Evolutionary conservation across 2,888 invertebrate species (phyloP), one percentile per base, ranked within the genome.

Genomic region (Drosophila yooni): DNA sequence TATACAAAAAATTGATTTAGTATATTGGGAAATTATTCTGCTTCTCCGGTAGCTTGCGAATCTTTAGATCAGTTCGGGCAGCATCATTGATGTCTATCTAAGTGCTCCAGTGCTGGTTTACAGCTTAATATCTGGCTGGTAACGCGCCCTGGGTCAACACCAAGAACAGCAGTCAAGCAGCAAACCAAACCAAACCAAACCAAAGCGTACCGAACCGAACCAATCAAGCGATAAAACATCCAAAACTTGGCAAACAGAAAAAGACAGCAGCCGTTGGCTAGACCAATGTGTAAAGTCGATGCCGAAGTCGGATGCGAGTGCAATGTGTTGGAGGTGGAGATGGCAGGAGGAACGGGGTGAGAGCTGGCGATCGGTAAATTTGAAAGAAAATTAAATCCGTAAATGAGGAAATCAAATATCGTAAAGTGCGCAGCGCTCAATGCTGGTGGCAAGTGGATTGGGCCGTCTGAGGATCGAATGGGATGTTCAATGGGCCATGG

Each of bases 371-470:
- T 91, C 91, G 91, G 92, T 88, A 78, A 83, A 91, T 92, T 90
- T 91, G 76, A 91, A 92, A 91, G 90, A 84, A 84, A 92, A 90
- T 89, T 90, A 91, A 92, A 91, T 91, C 88, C 87, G 91, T 89
- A 91, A 91, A 92, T 92, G 91, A 92, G 91, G 88, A 92, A 92
- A 92, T 91, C 91, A 92, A 92, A 92, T 90, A 92, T 92, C 91
- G 82, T 91, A 92, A 92, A 92, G 91, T 90, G 85, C 86, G 82
- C 83, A 91, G 87, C 85, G 80, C 81, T 58, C 63, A 70, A 69
- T 79, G 50, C 27, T 77, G 83, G 83, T 84, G 83, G 76, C 76
- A 66, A 75, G 71, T 66, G 79, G 70, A 84, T 78, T 75, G 72
- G 81, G 71, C 64, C 64, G 62, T 54, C 56, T 59, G 65, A 69